These are phyloP conservation scores for Spilosoma lubricipeda DNA, from an alignment of 2,888 invertebrate species.

Conservation along the genomic window DNA sequence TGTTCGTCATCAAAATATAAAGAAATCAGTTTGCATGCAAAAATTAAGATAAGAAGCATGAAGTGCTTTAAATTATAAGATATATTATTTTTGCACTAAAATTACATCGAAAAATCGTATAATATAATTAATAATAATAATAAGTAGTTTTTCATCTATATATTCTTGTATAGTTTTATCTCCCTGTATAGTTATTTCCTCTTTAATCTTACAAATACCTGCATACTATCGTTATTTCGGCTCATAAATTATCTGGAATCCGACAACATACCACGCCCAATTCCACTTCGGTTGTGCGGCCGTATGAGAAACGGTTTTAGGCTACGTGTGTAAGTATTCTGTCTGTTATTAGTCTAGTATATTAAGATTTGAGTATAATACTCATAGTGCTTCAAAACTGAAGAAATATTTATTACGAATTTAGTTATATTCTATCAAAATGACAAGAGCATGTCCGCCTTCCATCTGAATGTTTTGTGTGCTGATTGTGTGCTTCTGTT, in stretches of 20 bases:
- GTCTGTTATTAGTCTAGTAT: neutral
- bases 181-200: neutral
- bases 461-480: neutral
- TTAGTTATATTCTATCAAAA: neutral
- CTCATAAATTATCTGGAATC: slow-evolving; percentile 11
- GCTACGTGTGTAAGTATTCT: slow-evolving; percentile 3
- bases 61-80: neutral
- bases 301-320: slow-evolving; percentile 1
- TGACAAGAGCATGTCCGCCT: neutral
- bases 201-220: slow-evolving; percentile 9
- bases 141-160: neutral
- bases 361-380: neutral
- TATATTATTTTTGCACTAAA: neutral
- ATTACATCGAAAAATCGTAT: neutral
- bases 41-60: too few relatives aligned
- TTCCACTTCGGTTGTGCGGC: slow-evolving; percentile 12
- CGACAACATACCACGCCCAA: slow-evolving; percentile 22
- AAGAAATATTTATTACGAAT: neutral
- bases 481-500: too few relatives aligned
- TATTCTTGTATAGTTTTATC: neutral
- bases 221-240: slow-evolving; percentile 9
- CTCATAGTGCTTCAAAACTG: neutral
- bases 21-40: neutral
- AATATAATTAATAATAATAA: neutral
- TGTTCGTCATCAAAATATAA: neutral